A percentile compares a stretch with the other conserved stretches of the same genome.
Evolutionary conservation across 2,888 invertebrate genomes (phyloP).

Genomic region (Lingula anatina): DNA sequence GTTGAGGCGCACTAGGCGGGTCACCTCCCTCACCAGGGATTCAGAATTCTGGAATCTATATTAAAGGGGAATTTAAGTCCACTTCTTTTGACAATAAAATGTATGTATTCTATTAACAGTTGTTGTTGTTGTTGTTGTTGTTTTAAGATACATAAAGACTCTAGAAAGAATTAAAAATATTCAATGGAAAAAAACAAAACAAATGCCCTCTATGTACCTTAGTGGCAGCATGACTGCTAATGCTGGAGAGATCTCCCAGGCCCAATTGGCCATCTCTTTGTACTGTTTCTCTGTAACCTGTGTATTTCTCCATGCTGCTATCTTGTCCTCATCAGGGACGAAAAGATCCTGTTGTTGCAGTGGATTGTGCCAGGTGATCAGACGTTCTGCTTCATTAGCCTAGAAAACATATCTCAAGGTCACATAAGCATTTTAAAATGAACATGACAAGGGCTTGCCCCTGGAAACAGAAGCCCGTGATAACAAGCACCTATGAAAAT

Average conservation of each 20-base stretch:
- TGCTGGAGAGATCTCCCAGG: slow-evolving; percentile 94
- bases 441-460: slow-evolving; percentile 91
- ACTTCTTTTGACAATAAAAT: too few relatives aligned
- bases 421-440: slow-evolving; percentile 78
- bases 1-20: slow-evolving; percentile 76
- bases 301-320: slow-evolving; percentile 80
- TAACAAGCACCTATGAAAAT: too few relatives aligned
- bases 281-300: slow-evolving; percentile 56
- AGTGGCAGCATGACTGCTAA: slow-evolving; percentile 83
- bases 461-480: too few relatives aligned
- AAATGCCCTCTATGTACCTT: too few relatives aligned
- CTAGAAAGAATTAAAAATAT: neutral
- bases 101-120: too few relatives aligned
- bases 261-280: slow-evolving; percentile 79
- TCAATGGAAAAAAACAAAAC: too few relatives aligned
- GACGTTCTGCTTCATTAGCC: slow-evolving; percentile 77
- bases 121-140: too few relatives aligned
- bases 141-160: too few relatives aligned
- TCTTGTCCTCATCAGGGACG: slow-evolving; percentile 74
- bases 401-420: slow-evolving; percentile 22
- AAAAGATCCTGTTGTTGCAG: slow-evolving; percentile 67
- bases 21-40: slow-evolving; percentile 75
- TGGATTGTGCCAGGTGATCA: slow-evolving; percentile 94
- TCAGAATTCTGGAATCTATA: slow-evolving; percentile 48
- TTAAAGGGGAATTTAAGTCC: neutral